A percentile compares a stretch with the other conserved stretches of the same genome.
Evolutionary conservation across 1,140 invertebrate genomes (phyloP).

Genomic region (Aporrectodea caliginosa): DNA sequence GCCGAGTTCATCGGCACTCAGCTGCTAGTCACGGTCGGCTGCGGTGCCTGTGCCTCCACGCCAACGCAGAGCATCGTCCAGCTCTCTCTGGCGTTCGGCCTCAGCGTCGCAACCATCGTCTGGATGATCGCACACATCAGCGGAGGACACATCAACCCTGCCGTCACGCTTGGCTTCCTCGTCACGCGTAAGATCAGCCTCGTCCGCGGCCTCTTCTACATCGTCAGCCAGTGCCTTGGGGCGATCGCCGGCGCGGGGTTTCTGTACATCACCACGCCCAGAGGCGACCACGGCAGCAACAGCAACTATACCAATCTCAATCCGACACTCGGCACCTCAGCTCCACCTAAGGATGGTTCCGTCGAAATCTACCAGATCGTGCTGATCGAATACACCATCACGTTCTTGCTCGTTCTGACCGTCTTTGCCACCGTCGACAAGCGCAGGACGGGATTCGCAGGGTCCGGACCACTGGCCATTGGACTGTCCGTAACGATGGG

Average conservation of each 20-base stretch:
- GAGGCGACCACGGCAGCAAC: no score
- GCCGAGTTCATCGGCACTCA: constrained; percentile 60
- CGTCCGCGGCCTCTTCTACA: constrained; percentile 16
- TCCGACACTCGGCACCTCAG: not conserved
- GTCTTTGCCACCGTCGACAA: constrained; percentile 27
- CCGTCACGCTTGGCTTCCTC: constrained; percentile 25
- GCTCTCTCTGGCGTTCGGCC: constrained; percentile 22
- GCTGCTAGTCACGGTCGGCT: constrained; percentile 27
- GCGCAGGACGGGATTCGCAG: constrained; percentile 13
- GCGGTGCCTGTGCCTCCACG: constrained; percentile 20
- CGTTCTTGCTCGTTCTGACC: constrained; percentile 30
- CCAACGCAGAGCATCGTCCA: constrained; percentile 52
- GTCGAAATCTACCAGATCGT: constrained; percentile 16
- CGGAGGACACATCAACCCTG: constrained; percentile 33
- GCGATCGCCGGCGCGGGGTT: constrained; percentile 13
- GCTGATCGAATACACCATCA: constrained; percentile 28
- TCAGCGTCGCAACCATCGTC: constrained; percentile 25
- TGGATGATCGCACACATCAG: constrained; percentile 32
- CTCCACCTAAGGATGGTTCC: not conserved
- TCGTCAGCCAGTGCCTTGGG: constrained; percentile 19
- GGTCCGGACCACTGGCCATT: constrained; percentile 28
- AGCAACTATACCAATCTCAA: not conserved
- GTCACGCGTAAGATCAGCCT: constrained; percentile 24
- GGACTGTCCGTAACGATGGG: constrained; percentile 29
- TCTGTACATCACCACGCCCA: not conserved